phyloP scores from a whole-genome alignment of 2,888 invertebrate genomes.

The Ischnus inquisitorius region DNA sequence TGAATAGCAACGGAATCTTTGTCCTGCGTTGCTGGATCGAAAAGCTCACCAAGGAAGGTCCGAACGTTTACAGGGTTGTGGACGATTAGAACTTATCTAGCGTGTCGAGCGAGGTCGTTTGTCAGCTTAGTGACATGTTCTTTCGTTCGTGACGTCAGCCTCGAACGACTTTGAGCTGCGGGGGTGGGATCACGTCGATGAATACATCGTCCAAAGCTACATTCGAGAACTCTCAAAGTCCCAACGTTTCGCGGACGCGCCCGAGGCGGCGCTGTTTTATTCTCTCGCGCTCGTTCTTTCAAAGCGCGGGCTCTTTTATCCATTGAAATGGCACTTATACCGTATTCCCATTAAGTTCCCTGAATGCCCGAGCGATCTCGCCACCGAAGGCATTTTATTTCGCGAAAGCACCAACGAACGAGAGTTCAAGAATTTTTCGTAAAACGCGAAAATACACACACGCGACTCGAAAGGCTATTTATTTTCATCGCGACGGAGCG shows the following conservation, averaged over 20 bases:
- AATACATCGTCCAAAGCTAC: conserved; percentile 35
- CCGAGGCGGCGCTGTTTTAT: conserved; percentile 49
- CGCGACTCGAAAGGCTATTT: background rate
- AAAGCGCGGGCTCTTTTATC: conserved; percentile 61
- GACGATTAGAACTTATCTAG: conserved; percentile 57
- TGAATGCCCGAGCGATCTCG: conserved; percentile 55
- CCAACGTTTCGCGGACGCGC: conserved; percentile 26
- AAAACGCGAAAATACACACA: conserved; percentile 1
- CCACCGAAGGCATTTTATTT: conserved; percentile 55
- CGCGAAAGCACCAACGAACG: conserved; percentile 46
- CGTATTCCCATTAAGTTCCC: conserved; percentile 62
- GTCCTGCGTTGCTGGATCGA: background rate
- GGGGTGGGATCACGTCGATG: conserved; percentile 7
- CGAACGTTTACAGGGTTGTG: conserved; percentile 38
- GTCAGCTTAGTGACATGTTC: conserved; percentile 54
- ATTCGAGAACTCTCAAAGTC: conserved; percentile 27
- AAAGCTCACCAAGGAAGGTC: background rate
- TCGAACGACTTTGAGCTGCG: conserved; percentile 22
- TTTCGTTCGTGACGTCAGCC: conserved; percentile 57
- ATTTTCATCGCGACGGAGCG: background rate
- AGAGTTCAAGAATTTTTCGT: conserved; percentile 37
- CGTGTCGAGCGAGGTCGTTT: conserved; percentile 66
- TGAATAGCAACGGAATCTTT: too few relatives aligned
- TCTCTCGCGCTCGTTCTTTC: conserved; percentile 49
- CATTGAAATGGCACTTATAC: conserved; percentile 53